Base-by-base conservation (phyloP, 2,888 invertebrate species). In the Lepidocyrtoides sp. region DNA sequence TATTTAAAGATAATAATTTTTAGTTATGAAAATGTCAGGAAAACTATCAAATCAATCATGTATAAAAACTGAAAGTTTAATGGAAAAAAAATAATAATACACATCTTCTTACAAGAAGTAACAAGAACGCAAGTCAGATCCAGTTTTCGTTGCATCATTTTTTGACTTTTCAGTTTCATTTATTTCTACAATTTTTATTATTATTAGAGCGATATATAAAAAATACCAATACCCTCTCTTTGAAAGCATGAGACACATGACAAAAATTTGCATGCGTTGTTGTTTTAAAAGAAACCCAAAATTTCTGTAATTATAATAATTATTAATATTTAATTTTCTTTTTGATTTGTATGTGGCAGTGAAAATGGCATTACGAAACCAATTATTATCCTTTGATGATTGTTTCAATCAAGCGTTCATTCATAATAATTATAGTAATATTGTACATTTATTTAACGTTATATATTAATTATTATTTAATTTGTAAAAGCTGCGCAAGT, bases 61-160 rank as follows among this genome's bases (percentile, higher is more conserved):
- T 84, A 84, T 44, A 84, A 84, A 84, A 84, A 41, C 7, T 17
- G 51, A 17, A 69, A 32, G n/a, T 63, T 63, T 69, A 69, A 17
- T 41, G 17, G 32, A 36, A 8, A 66, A n/a, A n/a, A 66, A 14
- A 66, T 20, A 26, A n/a, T n/a, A n/a, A 60, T 10, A 69, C 1
- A 69, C 10, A n/a, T 66, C 66, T 66, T 66, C 66, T 66, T 66
- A 66, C 32, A 60, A 41, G 41, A 84, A 83, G 41, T 14, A 12
- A 72, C n/a, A 41, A 36, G 7, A 17, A 36, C 23, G 10, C 51
- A 84, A 32, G 84, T 84, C 84, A 36, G 84, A 84, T 84, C 54
- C 84, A 84, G 72, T 72, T 83, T 44, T 83, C 51, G 66, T 83
- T 84, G 32, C 84, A 72, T 72, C 51, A 32, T 57, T 82, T 54